phyloP scores from a whole-genome alignment of 2,888 invertebrate species.

The Caenorhabditis zanzibari region DNA sequence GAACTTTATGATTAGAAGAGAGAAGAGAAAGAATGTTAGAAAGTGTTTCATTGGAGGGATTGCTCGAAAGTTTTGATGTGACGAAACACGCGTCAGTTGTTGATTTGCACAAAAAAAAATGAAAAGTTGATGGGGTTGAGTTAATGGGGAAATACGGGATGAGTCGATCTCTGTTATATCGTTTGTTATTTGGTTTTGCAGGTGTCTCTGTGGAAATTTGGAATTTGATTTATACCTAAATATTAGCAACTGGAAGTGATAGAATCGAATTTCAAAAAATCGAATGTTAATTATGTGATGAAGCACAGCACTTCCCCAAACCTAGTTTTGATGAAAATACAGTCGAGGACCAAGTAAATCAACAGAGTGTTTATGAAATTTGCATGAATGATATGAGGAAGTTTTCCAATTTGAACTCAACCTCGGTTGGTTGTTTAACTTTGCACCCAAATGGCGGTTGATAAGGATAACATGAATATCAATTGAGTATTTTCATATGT shows the following conservation, averaged over 20 bases:
- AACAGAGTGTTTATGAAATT: neutral
- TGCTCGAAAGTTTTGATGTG: conserved; percentile 19
- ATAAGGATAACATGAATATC: neutral
- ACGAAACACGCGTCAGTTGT: conserved; percentile 38
- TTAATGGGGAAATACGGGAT: neutral
- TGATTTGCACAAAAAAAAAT: neutral
- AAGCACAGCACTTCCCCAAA: neutral
- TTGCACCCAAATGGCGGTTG: neutral
- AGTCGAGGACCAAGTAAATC: too few relatives aligned
- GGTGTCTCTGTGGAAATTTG: neutral
- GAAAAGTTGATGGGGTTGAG: neutral
- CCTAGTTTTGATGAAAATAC: too few relatives aligned
- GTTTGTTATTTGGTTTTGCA: too few relatives aligned
- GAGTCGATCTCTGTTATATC: neutral
- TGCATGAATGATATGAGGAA: neutral
- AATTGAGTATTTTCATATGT: too few relatives aligned
- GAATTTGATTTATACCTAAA: neutral
- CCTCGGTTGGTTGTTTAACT: neutral
- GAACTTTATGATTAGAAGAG: conserved; percentile 29
- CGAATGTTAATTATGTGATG: too few relatives aligned
- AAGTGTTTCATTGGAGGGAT: conserved; percentile 34
- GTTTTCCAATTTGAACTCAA: neutral
- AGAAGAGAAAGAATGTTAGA: conserved; percentile 27
- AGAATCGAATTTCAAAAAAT: too few relatives aligned
- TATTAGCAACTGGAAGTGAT: too few relatives aligned